Percentiles rank a stretch among this genome's conserved stretches.
phyloP scores from a whole-genome alignment of 2,888 invertebrate species.

The Patella pellucida region DNA sequence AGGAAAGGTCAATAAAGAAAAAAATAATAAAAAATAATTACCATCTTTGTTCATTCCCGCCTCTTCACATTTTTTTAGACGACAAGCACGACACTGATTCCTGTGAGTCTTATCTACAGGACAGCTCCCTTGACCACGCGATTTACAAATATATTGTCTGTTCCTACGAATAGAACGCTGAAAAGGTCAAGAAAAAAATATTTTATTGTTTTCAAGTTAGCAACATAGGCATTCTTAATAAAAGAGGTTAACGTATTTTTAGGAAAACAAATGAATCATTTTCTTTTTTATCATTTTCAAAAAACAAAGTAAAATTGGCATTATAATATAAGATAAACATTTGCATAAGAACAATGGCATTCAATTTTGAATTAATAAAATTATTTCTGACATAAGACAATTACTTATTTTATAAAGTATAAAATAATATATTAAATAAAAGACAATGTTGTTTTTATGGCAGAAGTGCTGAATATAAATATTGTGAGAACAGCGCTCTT shows the following conservation, averaged over 20 bases:
- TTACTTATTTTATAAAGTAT: no score
- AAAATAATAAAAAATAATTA: slow-evolving; percentile 73
- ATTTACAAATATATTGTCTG: slow-evolving; percentile 95
- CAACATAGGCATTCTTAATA: neutral
- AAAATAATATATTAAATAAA: no score
- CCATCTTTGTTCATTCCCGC: slow-evolving; percentile 98
- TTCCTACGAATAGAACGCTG: slow-evolving; percentile 95
- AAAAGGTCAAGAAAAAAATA: slow-evolving; percentile 1
- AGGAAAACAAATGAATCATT: neutral
- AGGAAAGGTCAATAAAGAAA: no score
- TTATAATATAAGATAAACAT: no score
- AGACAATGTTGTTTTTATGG: no score
- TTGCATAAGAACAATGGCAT: no score
- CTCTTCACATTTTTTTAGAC: slow-evolving; percentile 89
- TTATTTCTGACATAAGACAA: no score
- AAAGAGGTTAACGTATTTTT: neutral
- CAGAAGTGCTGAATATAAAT: no score
- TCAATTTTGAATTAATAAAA: no score
- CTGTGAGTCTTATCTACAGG: slow-evolving; percentile 95
- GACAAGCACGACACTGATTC: slow-evolving; percentile 95
- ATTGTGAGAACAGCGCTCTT: no score
- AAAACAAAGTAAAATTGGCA: no score
- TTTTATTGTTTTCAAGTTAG: neutral
- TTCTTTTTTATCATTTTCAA: no score
- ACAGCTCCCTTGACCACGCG: slow-evolving; percentile 86